A percentile compares a stretch with the other conserved stretches of the same genome.
phyloP scores from a whole-genome alignment of 2,888 invertebrate species.

The Sabellastarte sp. region DNA sequence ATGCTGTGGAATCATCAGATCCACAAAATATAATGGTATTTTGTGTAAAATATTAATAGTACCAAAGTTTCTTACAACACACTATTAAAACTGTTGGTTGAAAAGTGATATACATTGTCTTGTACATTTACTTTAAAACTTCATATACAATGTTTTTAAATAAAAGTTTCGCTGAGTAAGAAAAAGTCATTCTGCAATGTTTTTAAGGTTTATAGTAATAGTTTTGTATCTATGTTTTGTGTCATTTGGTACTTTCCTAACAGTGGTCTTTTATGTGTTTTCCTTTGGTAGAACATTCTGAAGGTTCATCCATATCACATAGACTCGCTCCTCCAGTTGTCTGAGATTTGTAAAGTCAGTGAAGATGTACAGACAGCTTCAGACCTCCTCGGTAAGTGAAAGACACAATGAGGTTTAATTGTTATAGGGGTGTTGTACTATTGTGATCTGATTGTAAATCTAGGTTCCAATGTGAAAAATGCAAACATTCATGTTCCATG shows the following conservation, averaged over 20 bases:
- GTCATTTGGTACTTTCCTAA: no score
- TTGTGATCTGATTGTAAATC: no score
- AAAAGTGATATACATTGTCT: no score
- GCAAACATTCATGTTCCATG: background rate
- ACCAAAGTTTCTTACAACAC: no score
- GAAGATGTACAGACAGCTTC: conserved; percentile 79
- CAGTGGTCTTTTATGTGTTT: no score
- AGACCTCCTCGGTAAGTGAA: conserved; percentile 66
- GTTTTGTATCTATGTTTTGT: no score
- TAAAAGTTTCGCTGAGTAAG: background rate
- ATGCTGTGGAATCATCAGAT: conserved; percentile 76
- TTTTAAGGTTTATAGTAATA: no score
- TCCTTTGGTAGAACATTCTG: conserved; percentile 65
- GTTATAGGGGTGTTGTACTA: no score
- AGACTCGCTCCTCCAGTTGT: conserved; percentile 76
- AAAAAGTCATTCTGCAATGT: background rate
- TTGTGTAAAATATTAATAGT: no score
- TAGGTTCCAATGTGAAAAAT: no score
- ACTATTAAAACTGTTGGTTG: no score
- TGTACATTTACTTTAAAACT: background rate
- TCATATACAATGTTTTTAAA: background rate
- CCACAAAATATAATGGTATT: conserved; percentile 74
- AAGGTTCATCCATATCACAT: conserved; percentile 78
- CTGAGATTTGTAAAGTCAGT: conserved; percentile 75
- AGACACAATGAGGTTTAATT: background rate